Evolutionary conservation across 2,113 vertebrate genomes (phyloP).

Genomic region (Dolichallabes microphthalmus): DNA sequence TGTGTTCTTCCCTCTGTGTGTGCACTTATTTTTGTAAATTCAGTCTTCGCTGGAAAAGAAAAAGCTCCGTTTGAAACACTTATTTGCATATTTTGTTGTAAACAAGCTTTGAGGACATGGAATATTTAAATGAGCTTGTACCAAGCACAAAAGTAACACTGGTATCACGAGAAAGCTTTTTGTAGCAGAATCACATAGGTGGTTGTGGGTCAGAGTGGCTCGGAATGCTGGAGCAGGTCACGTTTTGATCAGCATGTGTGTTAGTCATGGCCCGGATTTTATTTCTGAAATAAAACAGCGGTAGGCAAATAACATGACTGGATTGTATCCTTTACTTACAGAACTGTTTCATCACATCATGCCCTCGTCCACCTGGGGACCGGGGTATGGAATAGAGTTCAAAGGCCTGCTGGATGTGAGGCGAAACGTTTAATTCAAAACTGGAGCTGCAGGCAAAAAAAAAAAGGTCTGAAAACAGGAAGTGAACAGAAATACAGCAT

Average conservation of each 20-base stretch:
- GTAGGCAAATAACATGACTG: background rate
- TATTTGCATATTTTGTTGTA: slow-evolving; percentile 24
- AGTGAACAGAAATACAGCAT: background rate
- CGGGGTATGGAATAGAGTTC: background rate
- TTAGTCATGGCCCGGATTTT: background rate
- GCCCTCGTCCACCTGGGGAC: background rate
- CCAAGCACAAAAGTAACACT: no score
- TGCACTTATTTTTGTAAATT: background rate
- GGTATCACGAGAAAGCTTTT: background rate
- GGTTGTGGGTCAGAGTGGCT: background rate
- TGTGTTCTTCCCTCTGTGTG: background rate
- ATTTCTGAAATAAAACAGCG: background rate
- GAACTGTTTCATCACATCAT: background rate
- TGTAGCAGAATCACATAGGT: background rate
- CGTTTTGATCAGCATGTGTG: background rate
- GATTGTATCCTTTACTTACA: background rate
- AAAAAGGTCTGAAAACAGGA: background rate
- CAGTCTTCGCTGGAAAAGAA: background rate
- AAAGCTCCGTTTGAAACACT: background rate
- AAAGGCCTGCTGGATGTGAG: background rate
- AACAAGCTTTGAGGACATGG: background rate
- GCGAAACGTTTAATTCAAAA: background rate
- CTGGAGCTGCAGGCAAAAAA: slow-evolving; percentile 1
- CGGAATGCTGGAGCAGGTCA: background rate
- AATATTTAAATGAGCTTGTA: background rate